Evolutionary conservation across 2,797 vertebrate genomes (phyloP).

Genomic region (Malurus splendens): DNA sequence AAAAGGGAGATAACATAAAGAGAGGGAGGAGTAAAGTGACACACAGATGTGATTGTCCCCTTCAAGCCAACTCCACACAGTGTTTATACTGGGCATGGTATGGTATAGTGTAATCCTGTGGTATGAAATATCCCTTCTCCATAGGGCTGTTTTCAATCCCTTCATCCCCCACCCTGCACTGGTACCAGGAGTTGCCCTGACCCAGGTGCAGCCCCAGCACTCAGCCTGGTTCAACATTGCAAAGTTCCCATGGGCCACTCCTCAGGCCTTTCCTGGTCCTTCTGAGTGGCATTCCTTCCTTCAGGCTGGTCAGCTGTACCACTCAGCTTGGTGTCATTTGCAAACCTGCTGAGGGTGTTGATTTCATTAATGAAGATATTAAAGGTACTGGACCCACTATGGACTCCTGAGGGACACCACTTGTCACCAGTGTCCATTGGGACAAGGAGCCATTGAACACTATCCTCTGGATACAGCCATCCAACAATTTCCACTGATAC

Average conservation of each 20-base stretch:
- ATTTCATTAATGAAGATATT: neutral
- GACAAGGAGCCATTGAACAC: neutral
- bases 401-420: neutral
- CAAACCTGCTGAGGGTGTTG: neutral
- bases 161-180: neutral
- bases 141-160: neutral
- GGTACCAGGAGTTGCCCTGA: neutral
- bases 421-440: fast-evolving
- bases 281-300: neutral
- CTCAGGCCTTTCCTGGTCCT: neutral
- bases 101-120: neutral
- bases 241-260: neutral
- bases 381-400: neutral
- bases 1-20: neutral
- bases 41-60: fast-evolving
- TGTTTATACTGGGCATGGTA: neutral
- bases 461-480: neutral
- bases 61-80: neutral
- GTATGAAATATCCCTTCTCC: neutral
- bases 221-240: neutral
- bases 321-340: neutral
- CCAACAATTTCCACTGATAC: neutral
- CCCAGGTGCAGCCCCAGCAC: neutral
- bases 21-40: neutral
- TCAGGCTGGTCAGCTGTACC: neutral